Conservation (phyloP, 2,797 vertebrate genomes). For the Gallinago nigripennis region DNA sequence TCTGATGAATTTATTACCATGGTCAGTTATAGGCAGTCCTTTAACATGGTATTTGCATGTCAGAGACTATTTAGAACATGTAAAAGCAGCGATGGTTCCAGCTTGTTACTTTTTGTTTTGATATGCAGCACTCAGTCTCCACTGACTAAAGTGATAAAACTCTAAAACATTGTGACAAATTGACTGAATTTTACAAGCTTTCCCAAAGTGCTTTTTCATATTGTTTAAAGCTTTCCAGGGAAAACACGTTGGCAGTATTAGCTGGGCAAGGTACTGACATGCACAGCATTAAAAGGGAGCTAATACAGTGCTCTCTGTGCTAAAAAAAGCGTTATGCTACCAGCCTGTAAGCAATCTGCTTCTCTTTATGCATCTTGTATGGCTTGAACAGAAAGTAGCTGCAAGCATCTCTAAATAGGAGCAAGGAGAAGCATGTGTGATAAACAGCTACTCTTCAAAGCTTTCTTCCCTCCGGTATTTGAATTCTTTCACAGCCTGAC, state of each 20-base stretch:
- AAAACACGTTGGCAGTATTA: slow-evolving; percentile 44
- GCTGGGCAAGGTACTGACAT: slow-evolving; percentile 32
- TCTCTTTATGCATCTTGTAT: slow-evolving; percentile 19
- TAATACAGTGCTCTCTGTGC: slow-evolving; percentile 24
- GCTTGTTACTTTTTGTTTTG: background rate
- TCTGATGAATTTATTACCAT: background rate
- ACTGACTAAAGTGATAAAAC: slow-evolving; percentile 50
- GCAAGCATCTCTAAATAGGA: slow-evolving; percentile 49
- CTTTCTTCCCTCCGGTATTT: slow-evolving; percentile 19
- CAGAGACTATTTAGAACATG: background rate
- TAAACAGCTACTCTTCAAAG: slow-evolving; percentile 51
- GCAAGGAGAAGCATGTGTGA: slow-evolving; percentile 26
- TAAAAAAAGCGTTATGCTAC: background rate
- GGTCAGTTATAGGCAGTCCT: background rate
- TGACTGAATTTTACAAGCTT: slow-evolving; percentile 61
- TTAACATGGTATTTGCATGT: background rate
- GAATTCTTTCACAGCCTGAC: background rate
- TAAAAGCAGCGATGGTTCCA: background rate
- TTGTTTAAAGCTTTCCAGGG: slow-evolving; percentile 54
- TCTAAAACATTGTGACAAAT: slow-evolving; percentile 43
- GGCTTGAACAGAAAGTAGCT: slow-evolving; percentile 2
- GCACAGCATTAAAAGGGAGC: slow-evolving; percentile 27
- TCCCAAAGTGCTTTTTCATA: slow-evolving; percentile 48
- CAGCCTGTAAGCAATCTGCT: slow-evolving; percentile 56
- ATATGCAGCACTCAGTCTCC: background rate